A percentile compares a stretch with the other conserved stretches of the same genome.
Conservation (phyloP, 2,113 vertebrate genomes). For the cat (Felis catus) region DNA sequence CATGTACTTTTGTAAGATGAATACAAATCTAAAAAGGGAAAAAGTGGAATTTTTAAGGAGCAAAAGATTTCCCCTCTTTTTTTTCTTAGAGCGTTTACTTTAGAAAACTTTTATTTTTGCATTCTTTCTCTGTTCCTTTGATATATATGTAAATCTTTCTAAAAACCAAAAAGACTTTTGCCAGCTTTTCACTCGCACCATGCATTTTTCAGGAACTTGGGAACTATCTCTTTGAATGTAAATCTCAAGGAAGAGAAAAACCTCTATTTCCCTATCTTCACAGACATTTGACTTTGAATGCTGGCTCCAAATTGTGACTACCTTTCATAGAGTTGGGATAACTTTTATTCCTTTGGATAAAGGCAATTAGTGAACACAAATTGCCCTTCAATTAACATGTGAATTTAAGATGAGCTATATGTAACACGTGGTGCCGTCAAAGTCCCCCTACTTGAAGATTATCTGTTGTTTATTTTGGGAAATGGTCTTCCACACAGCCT, state of each 20-base stretch:
- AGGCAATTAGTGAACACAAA: not conserved
- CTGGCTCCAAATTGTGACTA: not conserved
- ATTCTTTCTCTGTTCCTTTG: not conserved
- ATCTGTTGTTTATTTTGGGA: not conserved
- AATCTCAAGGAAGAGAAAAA: not conserved
- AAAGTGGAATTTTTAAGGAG: not conserved
- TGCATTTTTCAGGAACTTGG: not conserved
- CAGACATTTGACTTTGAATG: not conserved
- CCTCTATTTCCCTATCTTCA: not conserved
- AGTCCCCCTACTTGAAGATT: not conserved
- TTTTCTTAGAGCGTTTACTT: not conserved
- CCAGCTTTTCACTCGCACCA: not conserved
- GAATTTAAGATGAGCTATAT: not conserved
- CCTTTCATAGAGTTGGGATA: not conserved
- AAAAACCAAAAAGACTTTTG: not conserved
- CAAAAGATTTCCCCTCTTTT: not conserved
- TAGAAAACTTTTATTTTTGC: not conserved
- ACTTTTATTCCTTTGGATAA: not conserved
- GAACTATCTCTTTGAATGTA: not conserved
- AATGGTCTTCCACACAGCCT: not conserved
- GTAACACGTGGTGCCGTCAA: too few species aligned
- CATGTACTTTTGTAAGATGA: not conserved
- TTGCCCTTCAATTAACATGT: not conserved
- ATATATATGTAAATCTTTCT: not conserved
- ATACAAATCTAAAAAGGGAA: not conserved